Evolutionary conservation across 2,797 vertebrate species (phyloP).

Genomic region (Xyrichtys novacula): DNA sequence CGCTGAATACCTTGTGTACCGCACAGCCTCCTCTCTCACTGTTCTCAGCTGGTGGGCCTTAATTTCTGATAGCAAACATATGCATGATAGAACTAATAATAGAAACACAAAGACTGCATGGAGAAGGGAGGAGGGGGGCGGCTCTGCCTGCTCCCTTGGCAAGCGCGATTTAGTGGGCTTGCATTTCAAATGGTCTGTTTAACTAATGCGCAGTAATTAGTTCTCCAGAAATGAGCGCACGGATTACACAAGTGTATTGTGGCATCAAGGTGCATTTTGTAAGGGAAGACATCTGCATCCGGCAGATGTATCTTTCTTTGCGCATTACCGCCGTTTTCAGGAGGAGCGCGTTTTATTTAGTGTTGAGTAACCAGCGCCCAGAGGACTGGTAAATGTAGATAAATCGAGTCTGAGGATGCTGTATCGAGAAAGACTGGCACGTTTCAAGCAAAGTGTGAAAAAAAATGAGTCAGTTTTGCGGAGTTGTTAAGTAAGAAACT

Average conservation of each 20-base stretch:
- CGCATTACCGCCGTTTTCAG: conserved; percentile 31
- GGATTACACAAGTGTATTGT: conserved; percentile 51
- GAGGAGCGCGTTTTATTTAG: conserved; percentile 25
- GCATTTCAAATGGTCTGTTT: conserved; percentile 82
- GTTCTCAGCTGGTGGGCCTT: conserved; percentile 59
- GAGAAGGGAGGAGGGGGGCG: conserved; percentile 23
- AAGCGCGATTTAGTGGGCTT: conserved; percentile 72
- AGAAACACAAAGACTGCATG: conserved; percentile 63
- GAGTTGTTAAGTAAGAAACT: neutral
- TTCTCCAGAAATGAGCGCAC: conserved; percentile 69
- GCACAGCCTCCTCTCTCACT: conserved; percentile 17
- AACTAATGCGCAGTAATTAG: conserved; percentile 82
- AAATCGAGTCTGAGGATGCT: conserved; percentile 27
- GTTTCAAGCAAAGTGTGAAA: neutral
- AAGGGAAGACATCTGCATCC: conserved; percentile 58
- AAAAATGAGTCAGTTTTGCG: neutral
- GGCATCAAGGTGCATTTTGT: conserved; percentile 61
- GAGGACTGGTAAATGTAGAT: conserved; percentile 38
- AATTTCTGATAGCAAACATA: conserved; percentile 72
- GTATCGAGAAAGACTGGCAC: conserved; percentile 4
- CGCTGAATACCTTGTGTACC: conserved; percentile 17
- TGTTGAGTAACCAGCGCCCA: conserved; percentile 40
- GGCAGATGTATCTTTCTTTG: conserved; percentile 48
- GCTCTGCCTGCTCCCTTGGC: conserved; percentile 63
- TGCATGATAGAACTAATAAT: conserved; percentile 78